phyloP scores from a whole-genome alignment of 2,888 invertebrate species.

The Sussaba pulchella region DNA sequence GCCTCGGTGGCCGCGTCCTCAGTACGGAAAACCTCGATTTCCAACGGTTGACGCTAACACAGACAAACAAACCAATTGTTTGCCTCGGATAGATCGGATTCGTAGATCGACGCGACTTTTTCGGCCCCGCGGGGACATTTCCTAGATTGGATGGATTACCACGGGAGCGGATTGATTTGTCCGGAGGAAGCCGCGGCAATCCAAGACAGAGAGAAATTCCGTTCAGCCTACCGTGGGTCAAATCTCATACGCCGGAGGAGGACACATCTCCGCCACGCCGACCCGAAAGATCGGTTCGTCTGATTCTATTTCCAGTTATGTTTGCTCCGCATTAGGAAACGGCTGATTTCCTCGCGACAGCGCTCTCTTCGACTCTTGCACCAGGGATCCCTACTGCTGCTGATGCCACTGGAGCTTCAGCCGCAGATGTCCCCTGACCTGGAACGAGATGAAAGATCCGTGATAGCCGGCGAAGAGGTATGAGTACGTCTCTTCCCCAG shows the following conservation, averaged over 20 bases:
- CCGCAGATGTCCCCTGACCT: conserved; percentile 75
- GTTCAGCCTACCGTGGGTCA: conserved; percentile 61
- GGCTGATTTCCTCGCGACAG: conserved; percentile 71
- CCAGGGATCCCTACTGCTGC: conserved; percentile 24
- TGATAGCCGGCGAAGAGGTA: conserved; percentile 66
- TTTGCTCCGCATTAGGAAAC: conserved; percentile 76
- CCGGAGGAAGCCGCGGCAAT: conserved; percentile 59
- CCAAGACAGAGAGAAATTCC: conserved; percentile 45
- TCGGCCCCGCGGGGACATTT: conserved; percentile 71
- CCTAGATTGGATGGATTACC: conserved; percentile 74
- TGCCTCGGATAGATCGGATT: conserved; percentile 60
- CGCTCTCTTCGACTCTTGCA: conserved; percentile 27
- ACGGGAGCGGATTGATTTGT: conserved; percentile 73
- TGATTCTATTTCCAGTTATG: conserved; percentile 75
- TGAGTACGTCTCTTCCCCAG: conserved; percentile 51
- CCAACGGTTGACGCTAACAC: conserved; percentile 31
- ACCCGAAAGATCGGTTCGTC: conserved; percentile 72
- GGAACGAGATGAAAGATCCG: conserved; percentile 76
- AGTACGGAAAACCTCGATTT: conserved; percentile 46
- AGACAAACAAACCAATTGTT: conserved; percentile 41
- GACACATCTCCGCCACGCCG: conserved; percentile 37
- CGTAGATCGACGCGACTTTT: conserved; percentile 68
- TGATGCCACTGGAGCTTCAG: conserved; percentile 54
- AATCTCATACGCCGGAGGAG: conserved; percentile 30
- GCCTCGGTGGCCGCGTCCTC: conserved; percentile 36